Evolutionary conservation across 1,140 invertebrate species (phyloP).

Genomic region (Heliconius congener): DNA sequence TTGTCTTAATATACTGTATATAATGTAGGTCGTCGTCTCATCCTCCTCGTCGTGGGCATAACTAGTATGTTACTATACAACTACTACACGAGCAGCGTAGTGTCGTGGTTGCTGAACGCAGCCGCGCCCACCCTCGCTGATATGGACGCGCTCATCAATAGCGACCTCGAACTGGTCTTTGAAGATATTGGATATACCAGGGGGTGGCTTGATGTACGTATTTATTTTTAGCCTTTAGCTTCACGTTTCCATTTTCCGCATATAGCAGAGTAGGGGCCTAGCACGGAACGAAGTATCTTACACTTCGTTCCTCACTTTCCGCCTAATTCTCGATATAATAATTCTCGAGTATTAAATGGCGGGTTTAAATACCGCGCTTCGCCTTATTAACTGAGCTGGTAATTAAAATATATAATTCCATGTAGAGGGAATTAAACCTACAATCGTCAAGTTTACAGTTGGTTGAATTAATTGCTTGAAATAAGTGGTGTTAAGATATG

Average conservation of each 20-base stretch:
- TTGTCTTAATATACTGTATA: background rate
- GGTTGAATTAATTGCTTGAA: too few species aligned
- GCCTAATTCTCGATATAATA: too few species aligned
- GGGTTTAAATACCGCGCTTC: too few species aligned
- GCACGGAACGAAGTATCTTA: too few species aligned
- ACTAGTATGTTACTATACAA: conserved; percentile 76
- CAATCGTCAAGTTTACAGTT: too few species aligned
- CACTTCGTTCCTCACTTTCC: too few species aligned
- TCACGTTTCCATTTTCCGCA: background rate
- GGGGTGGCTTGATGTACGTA: conserved; percentile 64
- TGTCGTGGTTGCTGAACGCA: conserved; percentile 75
- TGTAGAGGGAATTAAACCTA: too few species aligned
- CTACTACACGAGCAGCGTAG: conserved; percentile 79
- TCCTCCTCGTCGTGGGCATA: conserved; percentile 62
- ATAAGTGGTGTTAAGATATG: too few species aligned
- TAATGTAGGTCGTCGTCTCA: conserved; percentile 55
- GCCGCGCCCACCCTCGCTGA: conserved; percentile 58
- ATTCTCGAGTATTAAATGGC: too few species aligned
- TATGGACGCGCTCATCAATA: conserved; percentile 65
- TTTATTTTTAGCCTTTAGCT: background rate
- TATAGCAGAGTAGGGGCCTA: too few species aligned
- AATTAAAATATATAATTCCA: too few species aligned
- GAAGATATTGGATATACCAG: conserved; percentile 77
- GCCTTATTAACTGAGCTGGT: too few species aligned
- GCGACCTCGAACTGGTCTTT: conserved; percentile 70